Evolutionary conservation across 2,888 invertebrate genomes (phyloP).

Genomic region (Drosophila pullipes): DNA sequence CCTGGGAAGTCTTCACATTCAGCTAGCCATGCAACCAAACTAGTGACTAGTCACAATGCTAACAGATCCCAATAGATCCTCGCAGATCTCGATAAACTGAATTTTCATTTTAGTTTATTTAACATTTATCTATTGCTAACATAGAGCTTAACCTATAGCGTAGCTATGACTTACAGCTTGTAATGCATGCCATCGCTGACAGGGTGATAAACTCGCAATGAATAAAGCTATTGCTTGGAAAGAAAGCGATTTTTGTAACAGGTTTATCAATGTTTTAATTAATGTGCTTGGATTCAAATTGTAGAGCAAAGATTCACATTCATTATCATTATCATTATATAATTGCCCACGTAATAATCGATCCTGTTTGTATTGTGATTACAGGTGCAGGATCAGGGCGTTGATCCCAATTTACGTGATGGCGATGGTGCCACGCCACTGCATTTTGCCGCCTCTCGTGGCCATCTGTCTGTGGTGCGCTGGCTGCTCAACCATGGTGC

Average conservation of each 20-base stretch:
- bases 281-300: neutral
- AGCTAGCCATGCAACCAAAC: constrained; percentile 2
- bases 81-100: constrained; percentile 30
- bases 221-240: neutral
- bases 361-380: neutral
- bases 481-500: constrained; percentile 95
- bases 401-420: constrained; percentile 93
- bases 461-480: constrained; percentile 91
- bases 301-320: neutral
- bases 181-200: neutral
- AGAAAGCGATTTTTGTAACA: neutral
- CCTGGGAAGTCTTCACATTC: constrained; percentile 1
- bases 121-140: neutral
- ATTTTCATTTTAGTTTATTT: neutral
- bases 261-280: neutral
- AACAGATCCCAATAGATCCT: constrained; percentile 46
- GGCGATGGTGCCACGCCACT: constrained; percentile 95
- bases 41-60: constrained; percentile 9
- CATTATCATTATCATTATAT: neutral
- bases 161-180: too few relatives aligned
- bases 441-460: constrained; percentile 95
- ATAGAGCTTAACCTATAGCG: neutral
- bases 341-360: neutral
- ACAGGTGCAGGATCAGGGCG: constrained; percentile 92
- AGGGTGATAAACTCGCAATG: neutral